Base-by-base conservation (phyloP, 2,113 vertebrate species). In the Hemibagrus wyckioides region DNA sequence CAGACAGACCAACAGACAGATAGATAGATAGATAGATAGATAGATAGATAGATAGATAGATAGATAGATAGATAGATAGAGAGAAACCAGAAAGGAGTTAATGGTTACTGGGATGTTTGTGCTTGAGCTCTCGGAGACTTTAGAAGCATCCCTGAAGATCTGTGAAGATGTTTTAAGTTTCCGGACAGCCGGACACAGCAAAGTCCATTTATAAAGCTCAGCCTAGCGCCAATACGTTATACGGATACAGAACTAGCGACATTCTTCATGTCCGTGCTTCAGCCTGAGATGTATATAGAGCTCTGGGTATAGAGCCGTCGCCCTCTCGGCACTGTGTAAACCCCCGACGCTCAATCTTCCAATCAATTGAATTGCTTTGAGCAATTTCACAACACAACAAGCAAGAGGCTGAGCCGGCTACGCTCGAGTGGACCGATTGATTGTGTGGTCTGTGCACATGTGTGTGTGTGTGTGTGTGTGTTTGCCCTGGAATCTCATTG, bases 381-480 rank as follows among this genome's bases (percentile, higher is more conserved):
- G 85, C 36, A 87, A 84, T 84, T 89, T 67, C 44, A 61, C 80
- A 52, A 73, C 81, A 83, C 83, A 80, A 79, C 67, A 80, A 80
- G 86, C 84, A 63, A 57, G 44, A 82, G 65, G 63, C 76, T 41
- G 67, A 86, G 87, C 57, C 65, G 84, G 89, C 67, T 80, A 91
- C 84, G 86, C 79, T 82, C 85, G 79, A 80, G 79, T 39, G 85
- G 86, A 80, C 39, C 69, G 84, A 88, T 71, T 84, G 86, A 89
- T 88, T 90, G 87, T 85, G 69, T 83, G 54, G 71, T 75, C 39
- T n/a, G n/a, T 79, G 44, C 30, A 28, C 30, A 44, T 77, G 75
- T n/a, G 75, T 77, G 75, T 77, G 75, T 17, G 75, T 52, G 44
- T 76, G 73, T 50, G 73, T 77, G 73, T 30, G 41, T n/a, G 75